Evolutionary conservation across 64 coral and sea anemone species (phyloP).

Genomic region (Hydrozoanthus tunicans): DNA sequence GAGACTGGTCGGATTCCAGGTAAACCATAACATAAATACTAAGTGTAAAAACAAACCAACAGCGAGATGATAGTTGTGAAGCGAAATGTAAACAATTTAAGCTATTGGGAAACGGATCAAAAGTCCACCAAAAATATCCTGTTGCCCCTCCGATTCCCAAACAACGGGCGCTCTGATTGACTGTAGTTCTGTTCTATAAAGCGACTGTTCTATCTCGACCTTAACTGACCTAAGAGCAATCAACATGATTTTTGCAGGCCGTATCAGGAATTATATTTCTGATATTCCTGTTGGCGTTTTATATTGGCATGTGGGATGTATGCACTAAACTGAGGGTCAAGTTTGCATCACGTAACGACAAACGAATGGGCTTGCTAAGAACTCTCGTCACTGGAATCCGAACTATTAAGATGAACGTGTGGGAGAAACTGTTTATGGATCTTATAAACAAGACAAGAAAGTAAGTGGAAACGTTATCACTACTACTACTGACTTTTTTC

Average conservation of each 20-base stretch:
- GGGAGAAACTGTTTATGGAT: slow-evolving; percentile 79
- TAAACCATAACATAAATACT: neutral
- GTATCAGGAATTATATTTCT: slow-evolving; percentile 82
- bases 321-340: slow-evolving; percentile 74
- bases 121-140: no score
- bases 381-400: slow-evolving; percentile 71
- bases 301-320: slow-evolving; percentile 93
- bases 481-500: no score
- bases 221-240: neutral
- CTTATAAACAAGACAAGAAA: slow-evolving; percentile 65
- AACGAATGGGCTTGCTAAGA: slow-evolving; percentile 69
- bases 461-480: neutral
- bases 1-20: slow-evolving; percentile 40
- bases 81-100: no score
- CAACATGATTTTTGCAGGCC: slow-evolving; percentile 35
- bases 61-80: no score
- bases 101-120: no score
- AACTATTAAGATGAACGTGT: slow-evolving; percentile 87
- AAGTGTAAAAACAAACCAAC: neutral
- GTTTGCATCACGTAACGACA: slow-evolving; percentile 56
- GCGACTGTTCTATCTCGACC: no score
- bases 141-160: no score
- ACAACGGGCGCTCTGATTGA: no score
- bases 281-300: slow-evolving; percentile 78
- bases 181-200: no score